Base-by-base conservation (phyloP, 2,888 invertebrate genomes). In the Malachius bipustulatus region DNA sequence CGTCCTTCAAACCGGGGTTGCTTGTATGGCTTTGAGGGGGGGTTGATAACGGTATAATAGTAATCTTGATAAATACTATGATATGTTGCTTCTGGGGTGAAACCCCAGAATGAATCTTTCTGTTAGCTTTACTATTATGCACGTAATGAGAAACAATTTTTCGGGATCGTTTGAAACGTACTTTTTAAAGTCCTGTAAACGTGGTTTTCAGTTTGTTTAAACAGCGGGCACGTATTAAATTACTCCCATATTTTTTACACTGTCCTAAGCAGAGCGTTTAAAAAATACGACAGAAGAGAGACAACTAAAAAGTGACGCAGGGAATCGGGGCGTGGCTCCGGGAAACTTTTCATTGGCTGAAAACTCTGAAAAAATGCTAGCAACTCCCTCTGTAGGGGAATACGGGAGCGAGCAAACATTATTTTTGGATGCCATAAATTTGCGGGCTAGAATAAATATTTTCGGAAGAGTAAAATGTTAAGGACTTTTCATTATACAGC, bases 391-490 rank as follows among this genome's bases (percentile, higher is more conserved):
- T 52, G 51, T 54, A 56, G 50, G 52, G 38, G 46, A 49, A 50
- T 52, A 49, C 50, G 50, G 53, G 52, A 51, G 54, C 56, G 56
- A 52, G 55, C 59, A 60, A 60, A 62, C 61, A 62, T 62, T 62
- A 62, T 62, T 63, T 63, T 62, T 55, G 60, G 58, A 57, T 58
- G 61, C 59, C 61, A 60, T 62, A 63, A 63, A 63, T 62, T 63
- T 60, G 57, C 59, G 58, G 59, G 54, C 57, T 52, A 61, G 60
- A 60, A 62, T 62, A 63, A 63, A 63, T 62, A 63, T 63, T 63
- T 63, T 63, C 57, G 58, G 59, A 62, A 60, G 60, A 60, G 60
- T 57, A 60, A 59, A 62, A 60, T 59, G 62, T 59, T 62, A 63
- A 63, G 63, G 62, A 62, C 62, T 61, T 63, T 62, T 57, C 60